Evolutionary conservation across 2,888 invertebrate genomes (phyloP), one percentile per base, ranked within the genome.

Genomic region (Resseliella maxima): DNA sequence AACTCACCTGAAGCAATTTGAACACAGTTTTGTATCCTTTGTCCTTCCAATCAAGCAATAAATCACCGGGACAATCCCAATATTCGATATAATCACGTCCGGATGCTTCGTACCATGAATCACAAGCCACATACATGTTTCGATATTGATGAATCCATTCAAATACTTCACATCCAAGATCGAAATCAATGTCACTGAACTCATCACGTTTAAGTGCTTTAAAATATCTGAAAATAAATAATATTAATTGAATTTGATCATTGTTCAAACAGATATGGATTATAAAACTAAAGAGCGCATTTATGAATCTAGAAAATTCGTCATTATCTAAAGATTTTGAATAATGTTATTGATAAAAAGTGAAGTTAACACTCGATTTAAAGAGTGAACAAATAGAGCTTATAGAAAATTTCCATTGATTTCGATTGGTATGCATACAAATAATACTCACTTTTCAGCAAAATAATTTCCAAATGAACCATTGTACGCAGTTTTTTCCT

Each of bases 21-120:
- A 97, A 90, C 87, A 96, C 91, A 1, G 92, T 94, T 87, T 92
- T 92, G 89, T 93, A 96, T 0, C 96, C 96, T 87, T 92, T 93
- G 86, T 93, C 93, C 88, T 94, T 95, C 96, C 96, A 97, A 89
- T 95, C 93, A 3, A 95, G 91, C 88, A 94, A 90, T n/a, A 91
- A 91, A 89, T 96, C 94, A 0, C 97, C 97, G 12, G 94, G 94
- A 89, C 95, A 95, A 0, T 91, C 90, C 93, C 93, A 92, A 89
- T 94, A 94, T 87, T 94, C 93, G 0, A 92, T 90, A 59, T 94
- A 91, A 0, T 94, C 94, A 87, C 91, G 91, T 0, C 94, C 92
- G 0, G 96, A 96, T 85, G 95, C 93, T 72, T 94, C 92, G 91
- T 93, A 91, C 93, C 96, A 91, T 90, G 93, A 90, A 91, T 93